A percentile compares a stretch with the other conserved stretches of the same genome.
These are phyloP conservation scores for Macaca fascicularis DNA, from an alignment of 2,113 vertebrate species.

Conservation along the genomic window T2T-MFA8v1.1 NC_088378.1:24294501-24295000, in stretches of 20 bases:
- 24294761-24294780: neutral
- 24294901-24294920: neutral
- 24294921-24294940: neutral
- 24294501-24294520: neutral
- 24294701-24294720: no score
- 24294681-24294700: neutral
- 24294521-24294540: neutral
- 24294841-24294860: neutral
- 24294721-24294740: neutral
- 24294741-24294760: neutral
- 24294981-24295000: neutral
- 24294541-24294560: neutral
- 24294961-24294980: neutral
- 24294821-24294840: neutral
- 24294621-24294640: neutral
- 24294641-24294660: neutral
- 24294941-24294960: neutral
- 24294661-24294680: no score
- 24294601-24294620: neutral
- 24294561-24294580: neutral
- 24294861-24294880: neutral
- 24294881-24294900: neutral
- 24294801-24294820: neutral
- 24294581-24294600: neutral
- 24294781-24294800: neutral